phyloP scores from a whole-genome alignment of 2,888 invertebrate species.

The Eupithecia subumbrata region DNA sequence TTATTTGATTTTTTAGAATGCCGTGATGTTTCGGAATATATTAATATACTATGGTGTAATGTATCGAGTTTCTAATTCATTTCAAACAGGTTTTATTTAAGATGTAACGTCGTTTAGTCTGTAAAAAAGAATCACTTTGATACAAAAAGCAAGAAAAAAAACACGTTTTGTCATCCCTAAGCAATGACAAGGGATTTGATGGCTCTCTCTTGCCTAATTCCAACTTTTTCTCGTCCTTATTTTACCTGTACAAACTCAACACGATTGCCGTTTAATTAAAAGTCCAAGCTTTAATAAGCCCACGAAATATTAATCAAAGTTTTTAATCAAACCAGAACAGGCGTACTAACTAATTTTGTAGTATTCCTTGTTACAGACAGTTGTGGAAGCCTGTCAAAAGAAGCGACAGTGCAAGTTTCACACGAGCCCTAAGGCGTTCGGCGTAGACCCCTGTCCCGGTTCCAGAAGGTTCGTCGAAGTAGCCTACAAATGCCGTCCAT shows the following conservation, averaged over 20 bases:
- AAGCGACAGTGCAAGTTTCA: conserved; percentile 95
- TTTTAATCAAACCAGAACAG: conserved; percentile 53
- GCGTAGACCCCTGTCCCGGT: conserved; percentile 96
- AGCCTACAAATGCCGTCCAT: conserved; percentile 98
- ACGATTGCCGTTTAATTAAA: conserved; percentile 12
- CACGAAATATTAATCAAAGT: conserved; percentile 31
- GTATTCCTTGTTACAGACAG: conserved; percentile 96
- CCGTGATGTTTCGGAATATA: too few species aligned
- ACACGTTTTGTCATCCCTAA: conserved; percentile 1
- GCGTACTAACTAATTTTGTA: conserved; percentile 80
- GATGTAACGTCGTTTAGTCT: neutral
- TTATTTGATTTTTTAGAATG: too few species aligned
- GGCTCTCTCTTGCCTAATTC: conserved; percentile 4
- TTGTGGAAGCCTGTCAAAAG: conserved; percentile 97
- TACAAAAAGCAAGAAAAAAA: neutral
- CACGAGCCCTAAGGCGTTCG: conserved; percentile 94
- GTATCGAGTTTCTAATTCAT: neutral
- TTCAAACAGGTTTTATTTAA: neutral
- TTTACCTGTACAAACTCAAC: conserved; percentile 2
- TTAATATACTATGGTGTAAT: neutral
- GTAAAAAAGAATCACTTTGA: neutral
- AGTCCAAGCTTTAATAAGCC: conserved; percentile 13
- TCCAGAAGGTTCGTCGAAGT: conserved; percentile 97
- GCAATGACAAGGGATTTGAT: conserved; percentile 1
- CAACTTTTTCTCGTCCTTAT: conserved; percentile 2